phyloP scores from a whole-genome alignment of 2,113 vertebrate species.

The Thymallus thymallus region DNA sequence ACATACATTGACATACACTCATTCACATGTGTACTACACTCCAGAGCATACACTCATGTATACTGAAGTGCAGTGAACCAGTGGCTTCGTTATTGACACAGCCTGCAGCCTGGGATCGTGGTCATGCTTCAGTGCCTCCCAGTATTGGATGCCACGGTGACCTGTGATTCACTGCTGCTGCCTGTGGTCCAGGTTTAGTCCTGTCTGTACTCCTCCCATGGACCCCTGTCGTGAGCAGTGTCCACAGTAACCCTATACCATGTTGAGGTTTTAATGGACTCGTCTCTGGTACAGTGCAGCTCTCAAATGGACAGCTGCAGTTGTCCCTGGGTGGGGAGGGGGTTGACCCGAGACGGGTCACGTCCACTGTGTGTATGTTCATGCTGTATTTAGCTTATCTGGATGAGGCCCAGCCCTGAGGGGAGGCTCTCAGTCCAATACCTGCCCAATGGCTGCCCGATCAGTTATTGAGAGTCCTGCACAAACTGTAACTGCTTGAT shows the following conservation, averaged over 20 bases:
- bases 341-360: constrained; percentile 62
- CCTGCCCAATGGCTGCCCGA: constrained; percentile 12
- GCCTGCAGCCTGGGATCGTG: neutral
- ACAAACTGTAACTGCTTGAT: constrained; percentile 36
- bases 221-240: constrained; percentile 3
- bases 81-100: neutral
- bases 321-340: constrained; percentile 55
- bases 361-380: constrained; percentile 29
- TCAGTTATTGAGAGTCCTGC: neutral
- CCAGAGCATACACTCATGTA: neutral
- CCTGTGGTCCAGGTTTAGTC: constrained; percentile 1
- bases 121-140: constrained; percentile 11
- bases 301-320: constrained; percentile 72
- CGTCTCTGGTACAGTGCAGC: constrained; percentile 52
- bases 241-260: constrained; percentile 43
- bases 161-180: constrained; percentile 21
- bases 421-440: constrained; percentile 46
- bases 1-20: neutral
- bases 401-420: constrained; percentile 55
- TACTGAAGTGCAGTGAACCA: neutral
- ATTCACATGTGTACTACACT: neutral
- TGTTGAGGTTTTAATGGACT: constrained; percentile 56
- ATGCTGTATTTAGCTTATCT: constrained; percentile 69
- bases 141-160: neutral
- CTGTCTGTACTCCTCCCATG: neutral